Base-by-base conservation (phyloP, 2,888 invertebrate genomes). In the Pecten maximus region DNA sequence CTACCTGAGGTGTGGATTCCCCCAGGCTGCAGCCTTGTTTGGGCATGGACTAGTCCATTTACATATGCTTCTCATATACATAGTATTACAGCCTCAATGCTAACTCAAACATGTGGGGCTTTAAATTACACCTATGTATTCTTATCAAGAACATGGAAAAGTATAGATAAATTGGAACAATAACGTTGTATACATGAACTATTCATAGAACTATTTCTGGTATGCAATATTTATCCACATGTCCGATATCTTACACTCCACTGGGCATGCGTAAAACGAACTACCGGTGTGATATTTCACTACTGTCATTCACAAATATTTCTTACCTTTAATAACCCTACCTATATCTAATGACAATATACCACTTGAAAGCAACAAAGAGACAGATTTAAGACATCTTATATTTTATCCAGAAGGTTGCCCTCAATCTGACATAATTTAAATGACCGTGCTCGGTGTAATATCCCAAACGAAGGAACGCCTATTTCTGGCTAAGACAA, bases 1-100 rank as follows among this genome's bases (percentile, higher is more conserved):
- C 74, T 74, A 74, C 74, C 74, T 74, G 74, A 74, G 44, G 39
- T 88, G 39, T 50, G 88, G 40, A 50, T 74, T 74, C 74, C 74
- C 74, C 88, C 40, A 89, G 91, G 91, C 90, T 91, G 91, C 92
- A 91, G 93, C 94, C 95, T 94, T 94, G 94, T 94, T 95, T 95
- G 94, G 95, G 93, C 94, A 94, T 94, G 91, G 90, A 91, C 93
- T 93, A 92, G 74, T 93, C 89, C 92, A 90, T 92, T 92, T 93
- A 93, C 93, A 89, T 40, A 86, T 86, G 88, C 88, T 88, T 40
- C 44, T 44, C 44, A 88, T 23, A 88, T 88, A 40, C 88, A 88
- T 44, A 88, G 19, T 88, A 74, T 74, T 74, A 28, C 74, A 74
- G 74, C 35, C 74, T 35, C 74, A 35, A 6, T 74, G 35, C 28